Evolutionary conservation across 2,113 vertebrate species (phyloP).

Genomic region (Caloenas nicobarica): DNA sequence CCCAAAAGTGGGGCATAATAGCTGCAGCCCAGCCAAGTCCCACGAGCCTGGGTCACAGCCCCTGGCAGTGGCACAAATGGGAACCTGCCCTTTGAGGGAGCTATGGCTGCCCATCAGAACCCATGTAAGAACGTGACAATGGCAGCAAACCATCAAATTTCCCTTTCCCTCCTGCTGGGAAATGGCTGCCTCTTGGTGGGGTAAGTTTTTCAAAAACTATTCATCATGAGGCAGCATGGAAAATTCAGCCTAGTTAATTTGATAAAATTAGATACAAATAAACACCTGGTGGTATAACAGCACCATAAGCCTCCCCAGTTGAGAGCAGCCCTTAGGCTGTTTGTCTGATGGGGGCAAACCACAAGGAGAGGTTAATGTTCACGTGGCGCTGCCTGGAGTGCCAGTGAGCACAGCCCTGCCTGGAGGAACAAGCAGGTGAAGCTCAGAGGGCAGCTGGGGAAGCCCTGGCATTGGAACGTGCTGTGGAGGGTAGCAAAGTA

Average conservation of each 20-base stretch:
- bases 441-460: neutral
- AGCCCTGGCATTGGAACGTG: neutral
- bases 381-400: neutral
- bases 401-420: neutral
- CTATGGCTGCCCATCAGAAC: neutral
- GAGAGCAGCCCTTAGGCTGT: neutral
- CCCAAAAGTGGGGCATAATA: neutral
- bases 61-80: fast-evolving
- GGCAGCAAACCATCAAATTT: neutral
- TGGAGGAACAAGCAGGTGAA: neutral
- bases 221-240: neutral
- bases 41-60: fast-evolving
- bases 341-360: neutral
- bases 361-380: neutral
- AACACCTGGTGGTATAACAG: neutral
- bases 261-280: conserved; percentile 40
- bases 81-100: neutral
- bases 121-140: neutral
- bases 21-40: neutral
- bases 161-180: neutral
- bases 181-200: neutral
- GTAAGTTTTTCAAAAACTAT: neutral
- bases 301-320: fast-evolving
- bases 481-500: neutral
- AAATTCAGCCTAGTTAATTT: conserved; percentile 11